Evolutionary conservation across 2,888 invertebrate genomes (phyloP).

Genomic region (Catonia carolina): DNA sequence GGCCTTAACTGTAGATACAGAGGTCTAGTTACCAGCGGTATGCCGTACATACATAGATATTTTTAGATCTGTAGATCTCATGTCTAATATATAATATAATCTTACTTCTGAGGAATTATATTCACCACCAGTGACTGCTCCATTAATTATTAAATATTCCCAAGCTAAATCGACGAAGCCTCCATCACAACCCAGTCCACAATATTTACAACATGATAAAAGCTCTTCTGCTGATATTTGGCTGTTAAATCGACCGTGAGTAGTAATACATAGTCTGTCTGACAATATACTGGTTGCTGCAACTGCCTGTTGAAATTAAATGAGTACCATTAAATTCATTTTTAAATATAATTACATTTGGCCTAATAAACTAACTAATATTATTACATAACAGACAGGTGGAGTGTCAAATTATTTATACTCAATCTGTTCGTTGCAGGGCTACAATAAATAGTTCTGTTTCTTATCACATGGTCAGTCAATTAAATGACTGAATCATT

Average conservation of each 20-base stretch:
- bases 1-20: too few species aligned
- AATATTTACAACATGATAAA: slow-evolving; percentile 65
- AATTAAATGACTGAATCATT: too few species aligned
- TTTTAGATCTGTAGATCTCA: too few species aligned
- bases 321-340: background rate
- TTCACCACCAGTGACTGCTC: slow-evolving; percentile 80
- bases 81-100: background rate
- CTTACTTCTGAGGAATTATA: slow-evolving; percentile 57
- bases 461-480: too few species aligned
- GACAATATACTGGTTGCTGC: slow-evolving; percentile 87
- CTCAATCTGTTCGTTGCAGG: too few species aligned
- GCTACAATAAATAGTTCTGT: too few species aligned
- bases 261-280: slow-evolving; percentile 76
- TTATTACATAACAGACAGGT: background rate
- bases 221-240: slow-evolving; percentile 79
- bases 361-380: background rate
- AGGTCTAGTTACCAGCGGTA: too few species aligned
- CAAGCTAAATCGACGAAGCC: slow-evolving; percentile 73
- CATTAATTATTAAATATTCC: slow-evolving; percentile 74
- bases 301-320: slow-evolving; percentile 54
- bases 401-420: too few species aligned
- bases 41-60: too few species aligned
- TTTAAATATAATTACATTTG: background rate
- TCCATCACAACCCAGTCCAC: slow-evolving; percentile 74
- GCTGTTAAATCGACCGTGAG: slow-evolving; percentile 59